A percentile compares a stretch with the other conserved stretches of the same genome.
Conservation (phyloP, 2,797 vertebrate genomes). For the Sebastes variabilis region DNA sequence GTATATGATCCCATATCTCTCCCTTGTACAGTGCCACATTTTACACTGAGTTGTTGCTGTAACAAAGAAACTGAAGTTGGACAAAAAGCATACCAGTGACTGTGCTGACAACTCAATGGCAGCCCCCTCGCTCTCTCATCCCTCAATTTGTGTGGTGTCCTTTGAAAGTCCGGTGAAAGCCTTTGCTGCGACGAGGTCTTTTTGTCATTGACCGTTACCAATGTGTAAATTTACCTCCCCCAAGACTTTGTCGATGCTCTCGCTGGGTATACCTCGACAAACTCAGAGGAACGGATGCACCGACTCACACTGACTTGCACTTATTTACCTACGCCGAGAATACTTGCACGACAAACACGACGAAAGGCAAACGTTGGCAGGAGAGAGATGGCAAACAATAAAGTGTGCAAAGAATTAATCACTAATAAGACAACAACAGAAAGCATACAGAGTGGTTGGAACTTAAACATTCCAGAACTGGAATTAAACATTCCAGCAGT, state of each 20-base stretch:
- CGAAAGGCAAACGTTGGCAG: slow-evolving; percentile 44
- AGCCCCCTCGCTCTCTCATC: background rate
- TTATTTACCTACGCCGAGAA: slow-evolving; percentile 44
- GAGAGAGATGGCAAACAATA: slow-evolving; percentile 53
- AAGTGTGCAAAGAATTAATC: slow-evolving; percentile 53
- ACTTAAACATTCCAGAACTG: background rate
- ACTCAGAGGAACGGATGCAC: slow-evolving; percentile 2
- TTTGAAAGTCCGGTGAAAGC: slow-evolving; percentile 31
- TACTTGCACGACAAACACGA: slow-evolving; percentile 54
- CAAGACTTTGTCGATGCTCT: slow-evolving; percentile 22
- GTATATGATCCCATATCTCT: background rate
- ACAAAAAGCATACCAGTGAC: background rate
- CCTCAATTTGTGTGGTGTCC: background rate
- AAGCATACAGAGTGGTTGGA: background rate
- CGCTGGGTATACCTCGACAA: slow-evolving; percentile 18
- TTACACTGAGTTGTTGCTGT: background rate
- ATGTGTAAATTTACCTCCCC: slow-evolving; percentile 28
- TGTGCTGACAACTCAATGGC: slow-evolving; percentile 1
- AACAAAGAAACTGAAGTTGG: background rate
- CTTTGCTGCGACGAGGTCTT: background rate
- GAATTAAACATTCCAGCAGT: background rate
- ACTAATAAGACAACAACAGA: slow-evolving; percentile 19
- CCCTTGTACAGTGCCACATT: background rate
- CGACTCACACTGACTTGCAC: slow-evolving; percentile 15
- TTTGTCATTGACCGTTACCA: slow-evolving; percentile 32